Conservation (phyloP, 2,888 invertebrate genomes). For the Trichopria drosophilae region DNA sequence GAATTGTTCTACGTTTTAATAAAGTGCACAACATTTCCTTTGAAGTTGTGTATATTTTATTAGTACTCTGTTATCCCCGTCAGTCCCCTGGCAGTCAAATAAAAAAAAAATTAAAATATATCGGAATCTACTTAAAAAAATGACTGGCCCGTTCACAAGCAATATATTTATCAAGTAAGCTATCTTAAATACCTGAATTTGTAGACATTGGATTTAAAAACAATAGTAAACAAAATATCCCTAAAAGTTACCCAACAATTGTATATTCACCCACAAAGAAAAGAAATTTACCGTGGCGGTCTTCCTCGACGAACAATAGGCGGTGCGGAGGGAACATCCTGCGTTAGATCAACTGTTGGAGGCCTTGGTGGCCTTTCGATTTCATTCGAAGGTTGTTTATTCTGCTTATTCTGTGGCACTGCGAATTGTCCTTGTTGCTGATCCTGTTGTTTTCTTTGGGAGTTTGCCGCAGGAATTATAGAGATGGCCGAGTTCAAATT, state of each 20-base stretch:
- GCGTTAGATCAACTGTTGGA: conserved; percentile 60
- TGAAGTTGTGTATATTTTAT: too few species aligned
- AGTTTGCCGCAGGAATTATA: conserved; percentile 63
- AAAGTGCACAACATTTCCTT: too few species aligned
- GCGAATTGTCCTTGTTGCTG: conserved; percentile 55
- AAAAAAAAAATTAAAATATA: conserved; percentile 9
- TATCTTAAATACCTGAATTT: too few species aligned
- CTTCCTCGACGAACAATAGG: conserved; percentile 54
- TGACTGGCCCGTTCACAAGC: too few species aligned
- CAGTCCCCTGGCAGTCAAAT: too few species aligned
- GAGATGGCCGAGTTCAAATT: conserved; percentile 67
- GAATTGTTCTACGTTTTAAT: too few species aligned
- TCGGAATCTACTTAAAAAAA: not conserved
- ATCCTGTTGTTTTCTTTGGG: conserved; percentile 58
- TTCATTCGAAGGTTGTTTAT: conserved; percentile 45
- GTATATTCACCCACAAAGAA: too few species aligned
- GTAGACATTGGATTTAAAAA: not conserved
- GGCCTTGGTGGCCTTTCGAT: conserved; percentile 60
- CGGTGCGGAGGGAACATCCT: conserved; percentile 53
- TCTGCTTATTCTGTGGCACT: conserved; percentile 55
- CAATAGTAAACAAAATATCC: too few species aligned
- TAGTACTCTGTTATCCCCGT: too few species aligned
- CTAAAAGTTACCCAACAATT: too few species aligned
- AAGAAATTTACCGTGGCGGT: conserved; percentile 52
- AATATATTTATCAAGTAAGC: too few species aligned